Conservation (phyloP, 1,140 invertebrate genomes). For the Orchesella cincta region DNA sequence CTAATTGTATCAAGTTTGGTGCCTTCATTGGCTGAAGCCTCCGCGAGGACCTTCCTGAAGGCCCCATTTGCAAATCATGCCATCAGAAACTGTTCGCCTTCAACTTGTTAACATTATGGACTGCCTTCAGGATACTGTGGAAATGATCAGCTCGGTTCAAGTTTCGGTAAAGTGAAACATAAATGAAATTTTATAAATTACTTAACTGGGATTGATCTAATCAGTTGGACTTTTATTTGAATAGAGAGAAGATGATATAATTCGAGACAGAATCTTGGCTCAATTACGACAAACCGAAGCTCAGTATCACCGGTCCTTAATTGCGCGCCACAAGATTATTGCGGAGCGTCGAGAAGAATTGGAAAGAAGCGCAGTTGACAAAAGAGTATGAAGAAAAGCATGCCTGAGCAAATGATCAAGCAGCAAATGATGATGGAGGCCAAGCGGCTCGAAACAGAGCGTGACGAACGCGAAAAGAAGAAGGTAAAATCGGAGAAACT, state of each 20-base stretch:
- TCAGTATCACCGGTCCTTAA: slow-evolving; percentile 81
- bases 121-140: slow-evolving; percentile 76
- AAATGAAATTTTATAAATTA: no score
- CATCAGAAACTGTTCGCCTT: slow-evolving; percentile 90
- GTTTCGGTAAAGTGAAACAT: slow-evolving; percentile 66
- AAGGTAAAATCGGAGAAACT: no score
- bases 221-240: slow-evolving; percentile 39
- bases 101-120: slow-evolving; percentile 88
- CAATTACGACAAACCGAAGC: slow-evolving; percentile 84
- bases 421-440: slow-evolving; percentile 81
- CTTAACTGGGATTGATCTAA: no score
- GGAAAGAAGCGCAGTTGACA: slow-evolving; percentile 67
- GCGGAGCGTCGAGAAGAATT: slow-evolving; percentile 94
- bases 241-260: slow-evolving; percentile 73
- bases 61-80: slow-evolving; percentile 92
- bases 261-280: slow-evolving; percentile 73
- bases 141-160: slow-evolving; percentile 77
- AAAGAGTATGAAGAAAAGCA: slow-evolving; percentile 84
- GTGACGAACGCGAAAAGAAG: slow-evolving; percentile 74
- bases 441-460: slow-evolving; percentile 80
- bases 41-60: slow-evolving; percentile 91
- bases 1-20: slow-evolving; percentile 83
- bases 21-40: slow-evolving; percentile 87
- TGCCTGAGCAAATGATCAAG: slow-evolving; percentile 75
- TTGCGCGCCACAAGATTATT: slow-evolving; percentile 90